Evolutionary conservation across 2,888 invertebrate species (phyloP), one percentile per base, ranked within the genome.

Genomic region (Tetragonula carbonaria): DNA sequence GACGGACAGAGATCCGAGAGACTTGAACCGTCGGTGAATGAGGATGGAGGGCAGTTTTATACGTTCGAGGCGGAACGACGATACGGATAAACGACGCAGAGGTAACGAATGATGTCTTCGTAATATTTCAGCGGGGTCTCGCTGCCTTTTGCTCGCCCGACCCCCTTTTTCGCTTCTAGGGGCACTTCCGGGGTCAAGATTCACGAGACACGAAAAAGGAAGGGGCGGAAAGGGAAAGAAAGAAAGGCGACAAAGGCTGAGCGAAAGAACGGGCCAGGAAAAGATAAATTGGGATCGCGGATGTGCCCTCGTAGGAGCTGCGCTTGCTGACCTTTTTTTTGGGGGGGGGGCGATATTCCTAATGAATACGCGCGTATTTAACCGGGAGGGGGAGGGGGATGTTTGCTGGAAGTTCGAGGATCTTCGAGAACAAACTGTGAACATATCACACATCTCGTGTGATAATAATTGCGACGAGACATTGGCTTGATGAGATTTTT

Each of bases 41-140:
- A 86, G 86, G 80, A 87, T 78, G 83, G 81, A 87, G 74, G 82
- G 76, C 66, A 83, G 85, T 90, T 88, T 91, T 91, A 90, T 90
- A 87, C 78, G 88, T 75, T 85, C 72, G 72, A 82, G 80, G 66
- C 66, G 77, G 75, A 67, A 74, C 77, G 84, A 74, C 86, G 86
- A 90, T 87, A 89, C 89, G 90, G 79, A 90, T 87, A 89, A 89
- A 89, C 88, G 86, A 90, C 86, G 78, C 80, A 81, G 67, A 74
- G 84, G 84, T 85, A 88, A 90, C 88, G 88, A 90, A 89, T 90
- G 89, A 92, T 90, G 91, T 89, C 90, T 86, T 86, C 66, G 88
- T 90, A 90, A 91, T 92, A 92, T 92, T 92, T 92, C 91, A 91
- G 67, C 84, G 74, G 63, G 72, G 73, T 74, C 77, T 57, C 33